Evolutionary conservation across 2,113 vertebrate species (phyloP).

Genomic region (Peromyscus polionotus): DNA sequence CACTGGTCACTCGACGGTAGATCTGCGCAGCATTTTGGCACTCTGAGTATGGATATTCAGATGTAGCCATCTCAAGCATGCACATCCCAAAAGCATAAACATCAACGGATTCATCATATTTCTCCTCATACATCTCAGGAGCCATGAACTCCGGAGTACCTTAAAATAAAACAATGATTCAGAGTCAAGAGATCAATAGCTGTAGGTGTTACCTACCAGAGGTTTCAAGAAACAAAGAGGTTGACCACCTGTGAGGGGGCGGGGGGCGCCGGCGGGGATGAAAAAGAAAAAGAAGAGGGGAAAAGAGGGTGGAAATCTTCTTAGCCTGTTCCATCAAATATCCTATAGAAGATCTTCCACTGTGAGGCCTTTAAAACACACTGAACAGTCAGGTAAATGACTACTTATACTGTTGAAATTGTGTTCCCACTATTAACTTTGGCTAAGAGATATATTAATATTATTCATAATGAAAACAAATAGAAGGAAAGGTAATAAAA

Average conservation of each 20-base stretch:
- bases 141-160: constrained; percentile 99
- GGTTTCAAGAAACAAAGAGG: constrained; percentile 86
- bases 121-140: constrained; percentile 99
- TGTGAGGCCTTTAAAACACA: constrained; percentile 91
- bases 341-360: constrained; percentile 89
- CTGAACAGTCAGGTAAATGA: constrained; percentile 15
- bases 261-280: constrained; percentile 82
- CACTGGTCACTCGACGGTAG: constrained; percentile 99
- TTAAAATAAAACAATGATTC: constrained; percentile 95
- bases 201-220: constrained; percentile 89
- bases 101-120: constrained; percentile 99
- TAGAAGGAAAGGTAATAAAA: constrained; percentile 63
- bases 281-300: constrained; percentile 86
- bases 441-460: constrained; percentile 49
- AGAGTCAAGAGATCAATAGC: constrained; percentile 93
- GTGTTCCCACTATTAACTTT: constrained; percentile 20
- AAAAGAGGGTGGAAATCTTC: constrained; percentile 88
- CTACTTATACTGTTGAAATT: constrained; percentile 56
- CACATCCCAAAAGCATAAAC: constrained; percentile 99
- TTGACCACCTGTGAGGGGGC: constrained; percentile 66
- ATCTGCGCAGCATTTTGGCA: constrained; percentile 99
- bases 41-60: constrained; percentile 99
- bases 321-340: constrained; percentile 92
- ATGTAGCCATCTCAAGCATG: constrained; percentile 99
- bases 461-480: constrained; percentile 73